Evolutionary conservation across 2,797 vertebrate genomes (phyloP).

Genomic region (Karalla daura): DNA sequence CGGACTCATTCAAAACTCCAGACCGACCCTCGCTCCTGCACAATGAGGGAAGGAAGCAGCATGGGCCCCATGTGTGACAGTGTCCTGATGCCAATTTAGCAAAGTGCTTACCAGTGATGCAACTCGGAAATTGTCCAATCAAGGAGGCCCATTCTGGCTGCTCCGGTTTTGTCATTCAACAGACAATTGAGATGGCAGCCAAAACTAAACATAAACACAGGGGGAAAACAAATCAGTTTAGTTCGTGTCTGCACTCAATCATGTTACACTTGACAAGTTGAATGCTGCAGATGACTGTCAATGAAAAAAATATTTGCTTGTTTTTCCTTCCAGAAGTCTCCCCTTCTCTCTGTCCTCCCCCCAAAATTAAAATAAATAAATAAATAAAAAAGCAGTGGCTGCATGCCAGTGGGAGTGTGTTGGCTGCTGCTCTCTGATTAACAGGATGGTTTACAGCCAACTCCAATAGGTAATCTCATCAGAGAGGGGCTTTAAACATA

Average conservation of each 20-base stretch:
- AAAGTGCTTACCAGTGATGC: constrained; percentile 67
- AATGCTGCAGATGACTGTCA: constrained; percentile 71
- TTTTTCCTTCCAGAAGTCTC: constrained; percentile 64
- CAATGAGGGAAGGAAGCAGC: constrained; percentile 45
- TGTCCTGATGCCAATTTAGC: constrained; percentile 62
- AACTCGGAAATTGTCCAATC: constrained; percentile 57
- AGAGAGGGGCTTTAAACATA: constrained; percentile 88
- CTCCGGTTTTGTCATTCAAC: constrained; percentile 31
- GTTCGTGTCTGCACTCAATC: constrained; percentile 48
- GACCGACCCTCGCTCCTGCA: constrained; percentile 45
- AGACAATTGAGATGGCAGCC: constrained; percentile 32
- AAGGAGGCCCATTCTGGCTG: constrained; percentile 8
- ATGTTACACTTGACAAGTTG: constrained; percentile 60
- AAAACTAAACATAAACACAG: constrained; percentile 31
- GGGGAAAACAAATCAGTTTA: constrained; percentile 34
- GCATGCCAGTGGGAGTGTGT: constrained; percentile 85
- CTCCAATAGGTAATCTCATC: constrained; percentile 88
- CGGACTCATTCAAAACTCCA: constrained; percentile 60
- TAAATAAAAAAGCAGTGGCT: constrained; percentile 72
- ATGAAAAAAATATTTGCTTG: constrained; percentile 70
- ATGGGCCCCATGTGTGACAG: constrained; percentile 39
- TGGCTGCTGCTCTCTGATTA: constrained; percentile 90
- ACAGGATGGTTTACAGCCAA: constrained; percentile 89
- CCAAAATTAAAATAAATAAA: neutral
- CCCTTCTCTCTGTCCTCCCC: neutral